Evolutionary conservation across 2,888 invertebrate genomes (phyloP).

Genomic region (Platycnemis pennipes): DNA sequence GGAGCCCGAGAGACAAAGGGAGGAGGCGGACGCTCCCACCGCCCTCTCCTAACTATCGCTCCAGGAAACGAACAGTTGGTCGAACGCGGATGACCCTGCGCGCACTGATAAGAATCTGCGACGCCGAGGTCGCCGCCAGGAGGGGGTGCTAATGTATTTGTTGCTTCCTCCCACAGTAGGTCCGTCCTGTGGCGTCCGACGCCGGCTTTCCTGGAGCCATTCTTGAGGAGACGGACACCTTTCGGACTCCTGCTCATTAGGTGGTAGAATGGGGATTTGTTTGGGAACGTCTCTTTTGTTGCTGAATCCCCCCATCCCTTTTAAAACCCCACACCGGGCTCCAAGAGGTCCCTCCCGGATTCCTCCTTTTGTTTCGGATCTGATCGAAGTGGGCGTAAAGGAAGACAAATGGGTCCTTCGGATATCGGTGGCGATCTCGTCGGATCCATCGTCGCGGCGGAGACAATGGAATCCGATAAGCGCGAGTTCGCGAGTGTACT

Average conservation of each 20-base stretch:
- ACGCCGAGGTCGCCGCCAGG: not conserved
- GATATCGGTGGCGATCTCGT: not conserved
- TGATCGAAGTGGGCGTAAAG: not conserved
- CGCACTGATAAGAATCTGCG: not conserved
- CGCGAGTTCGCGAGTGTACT: not conserved
- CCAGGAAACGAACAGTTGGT: constrained; percentile 4
- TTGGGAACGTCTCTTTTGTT: not conserved
- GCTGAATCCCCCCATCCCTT: not conserved
- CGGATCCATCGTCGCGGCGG: not conserved
- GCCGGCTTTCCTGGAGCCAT: not conserved
- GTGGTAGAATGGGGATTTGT: not conserved
- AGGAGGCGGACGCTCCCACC: not conserved
- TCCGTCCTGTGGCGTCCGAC: not conserved
- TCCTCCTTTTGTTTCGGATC: not conserved
- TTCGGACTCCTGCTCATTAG: not conserved
- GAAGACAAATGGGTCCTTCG: not conserved
- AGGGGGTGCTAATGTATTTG: not conserved
- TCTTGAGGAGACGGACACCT: not conserved
- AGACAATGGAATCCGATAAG: not conserved
- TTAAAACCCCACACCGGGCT: not conserved
- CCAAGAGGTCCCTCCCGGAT: not conserved
- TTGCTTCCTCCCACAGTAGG: not conserved
- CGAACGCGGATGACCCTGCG: not conserved
- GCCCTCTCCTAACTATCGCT: not conserved
- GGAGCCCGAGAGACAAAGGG: not conserved